Evolutionary conservation across 2,113 vertebrate genomes (phyloP), one percentile per base, ranked within the genome.

Genomic region (Bufo gargarizans): DNA sequence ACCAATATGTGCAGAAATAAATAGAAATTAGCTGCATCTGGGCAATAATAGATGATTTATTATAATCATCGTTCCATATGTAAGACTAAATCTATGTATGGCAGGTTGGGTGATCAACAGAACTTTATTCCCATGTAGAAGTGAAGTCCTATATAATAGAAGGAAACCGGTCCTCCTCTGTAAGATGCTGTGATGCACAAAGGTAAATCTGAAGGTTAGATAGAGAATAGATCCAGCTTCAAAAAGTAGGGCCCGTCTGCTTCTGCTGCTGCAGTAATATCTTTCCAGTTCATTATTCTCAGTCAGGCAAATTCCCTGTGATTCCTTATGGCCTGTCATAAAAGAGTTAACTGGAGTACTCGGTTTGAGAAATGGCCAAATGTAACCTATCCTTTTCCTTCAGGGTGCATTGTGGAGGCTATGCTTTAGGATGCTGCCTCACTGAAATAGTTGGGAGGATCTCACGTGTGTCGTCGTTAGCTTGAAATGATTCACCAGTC

Each of bases 201-300:
- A 43, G 67, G 11, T 72, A 72, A 72, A 72, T 47, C 33, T 2
- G 2, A 45, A 47, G 43, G 33, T 72, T 47, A 50, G 7, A 76
- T 50, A 20, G 71, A 45, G 11, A 17, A 74, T 74, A 17, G 33
- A 8, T 16, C 43, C n/a, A 43, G 12, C 56, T 58, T 53, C 53
- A 53, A 53, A 53, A 53, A 53, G 9, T 78, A n/a, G 19, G 77
- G 6, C 20, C 47, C 55, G 72, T 19, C 72, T 19, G 16, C 14
- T 74, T 22, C 45, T 74, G 16, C 71, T 76, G 77, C 77, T 78
- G 77, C 50, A 56, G 9, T 78, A 56, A 55, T 78, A 78, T 78
- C 49, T 78, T 78, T 22, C 50, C 1, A n/a, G 45, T 77, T n/a
- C 74, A 58, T 65, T 13, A 49, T 47, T 65, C 11, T 47, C 17